Conservation (phyloP, 2,797 vertebrate genomes). For the Poecilia picta region DNA sequence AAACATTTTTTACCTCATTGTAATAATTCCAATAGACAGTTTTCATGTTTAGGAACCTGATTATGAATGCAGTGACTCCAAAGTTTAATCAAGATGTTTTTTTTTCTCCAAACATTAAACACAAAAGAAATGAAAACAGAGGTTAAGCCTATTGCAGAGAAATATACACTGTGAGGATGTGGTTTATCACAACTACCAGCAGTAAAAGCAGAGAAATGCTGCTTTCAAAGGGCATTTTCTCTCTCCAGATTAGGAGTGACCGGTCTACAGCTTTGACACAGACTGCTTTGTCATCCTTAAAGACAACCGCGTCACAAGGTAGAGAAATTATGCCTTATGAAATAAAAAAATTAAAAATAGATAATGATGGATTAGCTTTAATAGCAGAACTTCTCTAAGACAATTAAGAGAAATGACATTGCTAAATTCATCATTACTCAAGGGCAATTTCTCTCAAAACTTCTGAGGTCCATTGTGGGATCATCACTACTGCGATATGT, state of each 20-base stretch:
- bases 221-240: not conserved
- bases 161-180: not conserved
- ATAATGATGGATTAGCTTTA: not conserved
- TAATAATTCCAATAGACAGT: not conserved
- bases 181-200: not conserved
- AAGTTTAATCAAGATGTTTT: not conserved
- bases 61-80: not conserved
- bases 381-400: not conserved
- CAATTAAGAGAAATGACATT: not conserved
- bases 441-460: not conserved
- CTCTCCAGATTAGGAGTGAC: not conserved
- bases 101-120: not conserved
- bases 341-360: not conserved
- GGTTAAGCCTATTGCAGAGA: not conserved
- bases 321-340: not conserved
- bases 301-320: not conserved
- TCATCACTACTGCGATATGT: not conserved
- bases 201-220: not conserved
- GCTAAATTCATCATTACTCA: not conserved
- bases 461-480: not conserved
- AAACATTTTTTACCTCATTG: not conserved
- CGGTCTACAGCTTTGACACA: not conserved
- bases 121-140: not conserved
- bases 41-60: not conserved
- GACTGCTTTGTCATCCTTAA: not conserved